Conservation (phyloP, 2,888 invertebrate species). For the Spilarctia lutea region DNA sequence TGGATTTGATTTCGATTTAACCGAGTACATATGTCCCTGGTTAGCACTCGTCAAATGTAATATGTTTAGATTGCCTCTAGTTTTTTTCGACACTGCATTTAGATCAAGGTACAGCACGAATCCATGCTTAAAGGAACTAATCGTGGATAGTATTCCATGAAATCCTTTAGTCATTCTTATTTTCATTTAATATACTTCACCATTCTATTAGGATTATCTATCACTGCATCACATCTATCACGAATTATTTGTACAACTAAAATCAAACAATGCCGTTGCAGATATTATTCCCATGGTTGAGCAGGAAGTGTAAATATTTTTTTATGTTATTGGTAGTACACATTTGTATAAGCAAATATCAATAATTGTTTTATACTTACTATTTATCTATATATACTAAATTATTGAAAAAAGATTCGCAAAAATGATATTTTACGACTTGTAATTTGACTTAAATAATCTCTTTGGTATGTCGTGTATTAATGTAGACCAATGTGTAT, state of each 20-base stretch:
- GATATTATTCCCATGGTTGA: slow-evolving; percentile 23
- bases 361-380: background rate
- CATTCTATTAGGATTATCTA: slow-evolving; percentile 36
- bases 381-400: too few relatives aligned
- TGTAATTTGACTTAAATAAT: slow-evolving; percentile 3
- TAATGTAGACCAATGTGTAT: background rate
- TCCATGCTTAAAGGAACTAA: too few relatives aligned
- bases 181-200: background rate
- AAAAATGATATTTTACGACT: slow-evolving; percentile 9
- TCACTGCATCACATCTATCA: slow-evolving; percentile 10
- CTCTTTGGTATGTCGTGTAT: background rate
- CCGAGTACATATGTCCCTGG: background rate
- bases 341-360: slow-evolving; percentile 10
- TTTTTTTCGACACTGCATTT: too few relatives aligned
- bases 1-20: background rate
- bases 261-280: slow-evolving; percentile 34
- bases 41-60: background rate
- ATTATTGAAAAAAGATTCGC: slow-evolving; percentile 8
- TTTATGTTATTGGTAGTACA: slow-evolving; percentile 15
- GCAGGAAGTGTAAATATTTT: slow-evolving; percentile 19
- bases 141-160: too few relatives aligned
- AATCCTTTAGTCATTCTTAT: too few relatives aligned
- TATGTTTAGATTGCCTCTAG: background rate
- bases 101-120: too few relatives aligned
- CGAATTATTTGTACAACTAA: slow-evolving; percentile 29